Conservation (phyloP, 64 coral and sea anemone genomes). For the Trachythela sp. region DNA sequence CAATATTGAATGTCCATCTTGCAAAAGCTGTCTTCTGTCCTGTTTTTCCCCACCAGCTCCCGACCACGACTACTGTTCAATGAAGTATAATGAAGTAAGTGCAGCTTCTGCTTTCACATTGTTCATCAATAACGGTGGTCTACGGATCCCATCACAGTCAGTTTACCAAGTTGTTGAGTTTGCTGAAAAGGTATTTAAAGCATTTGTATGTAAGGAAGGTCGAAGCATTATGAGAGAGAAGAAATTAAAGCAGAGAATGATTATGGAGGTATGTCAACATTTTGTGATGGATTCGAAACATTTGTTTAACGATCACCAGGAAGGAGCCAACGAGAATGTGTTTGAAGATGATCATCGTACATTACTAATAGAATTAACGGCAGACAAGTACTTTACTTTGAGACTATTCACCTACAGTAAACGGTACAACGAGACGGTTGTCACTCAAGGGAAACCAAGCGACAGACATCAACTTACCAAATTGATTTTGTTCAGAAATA, state of each 20-base stretch:
- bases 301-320: not conserved
- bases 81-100: not conserved
- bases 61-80: not conserved
- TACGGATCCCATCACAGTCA: not conserved
- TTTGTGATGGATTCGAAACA: not conserved
- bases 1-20: not conserved
- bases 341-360: not conserved
- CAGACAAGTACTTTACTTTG: not conserved
- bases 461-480: not conserved
- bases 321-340: not conserved
- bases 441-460: not conserved
- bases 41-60: not conserved
- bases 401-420: not conserved
- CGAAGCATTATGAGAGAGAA: not conserved
- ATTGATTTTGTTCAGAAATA: not conserved
- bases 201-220: not conserved
- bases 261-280: not conserved
- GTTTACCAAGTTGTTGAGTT: not conserved
- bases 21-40: not conserved
- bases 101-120: constrained; percentile 1
- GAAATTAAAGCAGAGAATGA: not conserved
- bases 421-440: not conserved
- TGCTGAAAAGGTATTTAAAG: not conserved
- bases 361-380: not conserved
- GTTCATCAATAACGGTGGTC: not conserved